Evolutionary conservation across 2,888 invertebrate species (phyloP).

Genomic region (Amphipoea oculea): DNA sequence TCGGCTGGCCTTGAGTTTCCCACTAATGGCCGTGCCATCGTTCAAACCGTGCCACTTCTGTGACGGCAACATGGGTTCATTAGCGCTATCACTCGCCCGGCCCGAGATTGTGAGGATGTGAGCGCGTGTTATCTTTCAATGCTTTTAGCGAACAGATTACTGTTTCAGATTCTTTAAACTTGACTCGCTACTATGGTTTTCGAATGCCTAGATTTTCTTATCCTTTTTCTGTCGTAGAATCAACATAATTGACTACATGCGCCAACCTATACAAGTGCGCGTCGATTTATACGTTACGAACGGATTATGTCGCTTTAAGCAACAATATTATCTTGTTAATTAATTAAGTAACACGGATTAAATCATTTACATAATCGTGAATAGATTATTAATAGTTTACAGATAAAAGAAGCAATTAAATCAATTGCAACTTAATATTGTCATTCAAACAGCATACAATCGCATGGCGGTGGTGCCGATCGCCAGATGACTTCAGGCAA

Average conservation of each 20-base stretch:
- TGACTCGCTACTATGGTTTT: slow-evolving; percentile 67
- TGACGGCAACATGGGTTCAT: slow-evolving; percentile 88
- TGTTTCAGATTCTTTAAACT: slow-evolving; percentile 75
- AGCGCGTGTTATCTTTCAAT: slow-evolving; percentile 82
- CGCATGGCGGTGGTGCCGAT: slow-evolving; percentile 58
- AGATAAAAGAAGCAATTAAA: slow-evolving; percentile 60
- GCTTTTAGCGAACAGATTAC: slow-evolving; percentile 87
- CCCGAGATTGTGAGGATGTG: slow-evolving; percentile 80
- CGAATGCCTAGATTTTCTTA: slow-evolving; percentile 75
- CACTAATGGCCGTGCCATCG: slow-evolving; percentile 83
- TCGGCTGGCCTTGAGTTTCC: slow-evolving; percentile 81
- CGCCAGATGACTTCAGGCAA: slow-evolving; percentile 67
- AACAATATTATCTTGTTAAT: slow-evolving; percentile 64
- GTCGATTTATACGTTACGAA: slow-evolving; percentile 38
- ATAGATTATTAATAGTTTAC: slow-evolving; percentile 58
- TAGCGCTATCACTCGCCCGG: slow-evolving; percentile 85
- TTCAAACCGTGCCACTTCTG: slow-evolving; percentile 84
- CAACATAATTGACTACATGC: slow-evolving; percentile 50
- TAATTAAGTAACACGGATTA: slow-evolving; percentile 61
- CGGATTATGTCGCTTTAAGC: slow-evolving; percentile 42
- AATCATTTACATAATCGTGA: slow-evolving; percentile 64
- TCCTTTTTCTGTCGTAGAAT: slow-evolving; percentile 68
- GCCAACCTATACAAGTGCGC: slow-evolving; percentile 29
- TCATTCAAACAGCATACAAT: slow-evolving; percentile 63
- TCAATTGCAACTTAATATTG: slow-evolving; percentile 69